Evolutionary conservation across 2,797 vertebrate genomes (phyloP), one percentile per base, ranked within the genome.

Genomic region (Melanitta fusca): DNA sequence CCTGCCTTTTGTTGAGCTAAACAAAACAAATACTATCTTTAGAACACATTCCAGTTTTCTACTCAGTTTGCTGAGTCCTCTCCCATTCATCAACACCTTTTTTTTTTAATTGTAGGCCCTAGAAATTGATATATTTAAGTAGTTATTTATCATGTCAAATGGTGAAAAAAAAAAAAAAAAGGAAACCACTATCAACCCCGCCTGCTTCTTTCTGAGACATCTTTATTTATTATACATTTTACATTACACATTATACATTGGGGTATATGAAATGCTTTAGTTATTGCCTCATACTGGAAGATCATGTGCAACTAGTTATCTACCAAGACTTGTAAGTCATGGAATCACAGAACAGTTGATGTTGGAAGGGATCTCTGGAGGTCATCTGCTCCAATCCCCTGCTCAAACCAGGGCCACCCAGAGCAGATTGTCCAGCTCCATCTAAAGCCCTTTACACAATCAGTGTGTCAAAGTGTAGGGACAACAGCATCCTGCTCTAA

Each of bases 261-360:
- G 27, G 74, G 11, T 60, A 8, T 36, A 81, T 20, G 21, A n/a
- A 86, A 64, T 11, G 9, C 61, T 61, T 86, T 19, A 66, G 34
- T 51, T 65, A 62, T 11, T 58, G 47, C 6, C 27, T 84, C 32
- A 19, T 30, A 56, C n/a, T 39, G 62, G 28, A 74, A 57, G 28
- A 49, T 54, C 3, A 1, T 0, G 0, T 70, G 25, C 17, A 78
- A 34, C 38, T 36, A 45, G 16, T 39, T 34, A 51, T 20, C 47
- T 45, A 68, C 17, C 24, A 60, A 74, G 74, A 85, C 5, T 56
- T 60, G 24, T 18, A 49, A 70, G 22, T 43, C 13, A 65, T 20
- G 15, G 28, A 43, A 57, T 57, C 30, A 57, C 54, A 65, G 28
- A 43, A 43, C 30, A 41, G 19, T 43, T 65, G 21, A 65, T 13